phyloP scores from a whole-genome alignment of 2,113 vertebrate species.

The Hydrochoerus hydrochaeris region DNA sequence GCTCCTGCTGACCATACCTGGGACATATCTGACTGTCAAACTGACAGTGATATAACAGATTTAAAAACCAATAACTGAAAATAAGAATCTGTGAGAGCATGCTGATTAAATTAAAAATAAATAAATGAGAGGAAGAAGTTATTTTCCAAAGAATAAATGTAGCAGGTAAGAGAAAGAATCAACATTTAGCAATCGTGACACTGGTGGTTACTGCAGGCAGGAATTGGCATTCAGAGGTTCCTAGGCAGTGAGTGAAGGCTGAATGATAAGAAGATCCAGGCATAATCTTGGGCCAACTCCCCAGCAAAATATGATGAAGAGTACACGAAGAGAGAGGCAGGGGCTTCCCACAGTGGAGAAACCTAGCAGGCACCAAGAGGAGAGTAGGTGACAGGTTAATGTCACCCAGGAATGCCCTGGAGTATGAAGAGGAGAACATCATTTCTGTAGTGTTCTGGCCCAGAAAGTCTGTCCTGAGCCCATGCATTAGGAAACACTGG shows the following conservation, averaged over 20 bases:
- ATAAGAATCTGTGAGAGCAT: background rate
- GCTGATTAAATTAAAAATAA: conserved; percentile 23
- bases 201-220: background rate
- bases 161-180: background rate
- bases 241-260: background rate
- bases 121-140: background rate
- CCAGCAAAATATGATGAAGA: background rate
- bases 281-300: background rate
- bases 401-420: background rate
- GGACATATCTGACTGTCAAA: background rate
- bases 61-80: conserved; percentile 1
- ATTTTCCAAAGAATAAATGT: background rate
- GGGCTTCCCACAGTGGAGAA: background rate
- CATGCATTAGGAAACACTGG: background rate
- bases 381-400: background rate
- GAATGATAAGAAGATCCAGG: background rate
- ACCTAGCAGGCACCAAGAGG: background rate
- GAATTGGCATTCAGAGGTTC: background rate
- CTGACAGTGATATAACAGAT: background rate
- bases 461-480: background rate
- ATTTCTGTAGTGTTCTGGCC: background rate
- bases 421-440: background rate
- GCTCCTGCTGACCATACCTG: background rate
- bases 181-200: background rate
- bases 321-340: background rate